These are phyloP conservation scores for Leuciscus waleckii DNA, from an alignment of 2,797 vertebrate genomes.

Conservation along the genomic window DNA sequence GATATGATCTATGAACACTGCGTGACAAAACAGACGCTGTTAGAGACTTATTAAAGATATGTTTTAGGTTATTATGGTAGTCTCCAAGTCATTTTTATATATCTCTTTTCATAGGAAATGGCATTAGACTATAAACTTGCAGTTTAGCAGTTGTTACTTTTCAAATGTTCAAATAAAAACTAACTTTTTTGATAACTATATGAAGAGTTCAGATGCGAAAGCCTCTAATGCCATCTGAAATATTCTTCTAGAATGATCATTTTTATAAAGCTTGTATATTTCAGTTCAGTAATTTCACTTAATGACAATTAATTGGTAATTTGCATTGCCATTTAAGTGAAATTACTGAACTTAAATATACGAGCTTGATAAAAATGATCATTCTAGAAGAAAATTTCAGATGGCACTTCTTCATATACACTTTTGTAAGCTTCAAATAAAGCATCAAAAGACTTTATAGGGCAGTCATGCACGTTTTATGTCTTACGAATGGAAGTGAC, in stretches of 20 bases:
- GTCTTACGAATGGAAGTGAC: neutral
- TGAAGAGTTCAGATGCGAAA: too few relatives aligned
- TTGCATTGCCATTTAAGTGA: too few relatives aligned
- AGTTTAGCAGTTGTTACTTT: neutral
- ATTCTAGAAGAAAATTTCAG: too few relatives aligned
- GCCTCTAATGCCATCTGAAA: too few relatives aligned
- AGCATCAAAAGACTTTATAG: neutral
- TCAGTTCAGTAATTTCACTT: too few relatives aligned
- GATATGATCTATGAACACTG: neutral
- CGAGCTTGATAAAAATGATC: too few relatives aligned
- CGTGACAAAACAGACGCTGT: neutral
- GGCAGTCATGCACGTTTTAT: neutral
- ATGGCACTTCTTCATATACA: neutral
- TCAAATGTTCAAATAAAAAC: neutral
- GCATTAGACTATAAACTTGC: neutral
- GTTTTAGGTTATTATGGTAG: neutral
- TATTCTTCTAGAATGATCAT: too few relatives aligned
- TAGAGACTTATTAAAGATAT: neutral
- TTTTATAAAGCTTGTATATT: too few relatives aligned
- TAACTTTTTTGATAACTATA: neutral
- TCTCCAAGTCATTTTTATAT: neutral
- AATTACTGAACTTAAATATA: too few relatives aligned
- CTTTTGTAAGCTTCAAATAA: neutral
- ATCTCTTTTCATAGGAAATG: neutral
- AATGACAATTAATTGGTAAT: too few relatives aligned